Conservation (phyloP, 92 coral and sea anemone genomes). For the Porites cylindrica region DNA sequence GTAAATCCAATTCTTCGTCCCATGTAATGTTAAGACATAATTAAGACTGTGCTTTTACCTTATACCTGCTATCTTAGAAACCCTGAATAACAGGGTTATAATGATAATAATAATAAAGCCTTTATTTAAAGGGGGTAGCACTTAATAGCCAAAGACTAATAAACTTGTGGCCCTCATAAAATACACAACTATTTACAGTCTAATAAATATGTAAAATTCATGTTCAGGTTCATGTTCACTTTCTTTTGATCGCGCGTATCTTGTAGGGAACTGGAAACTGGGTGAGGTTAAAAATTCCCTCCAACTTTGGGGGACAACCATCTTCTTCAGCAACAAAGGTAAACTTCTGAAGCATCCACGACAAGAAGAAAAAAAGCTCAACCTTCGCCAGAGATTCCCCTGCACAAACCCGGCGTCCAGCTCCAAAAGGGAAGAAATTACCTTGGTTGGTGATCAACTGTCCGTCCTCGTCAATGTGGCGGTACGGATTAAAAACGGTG, state of each 20-base stretch:
- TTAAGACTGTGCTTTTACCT: too few species aligned
- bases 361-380: conserved; percentile 57
- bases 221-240: not conserved
- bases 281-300: conserved; percentile 30
- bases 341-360: conserved; percentile 50
- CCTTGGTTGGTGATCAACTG: conserved; percentile 2
- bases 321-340: conserved; percentile 35
- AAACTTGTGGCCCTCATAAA: too few species aligned
- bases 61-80: too few species aligned
- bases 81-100: too few species aligned
- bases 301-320: conserved; percentile 26
- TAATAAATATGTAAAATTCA: too few species aligned
- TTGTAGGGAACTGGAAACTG: conserved; percentile 52
- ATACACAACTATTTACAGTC: too few species aligned
- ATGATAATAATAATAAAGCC: too few species aligned
- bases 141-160: too few species aligned
- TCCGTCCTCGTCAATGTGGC: conserved; percentile 27
- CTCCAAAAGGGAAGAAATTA: conserved; percentile 48
- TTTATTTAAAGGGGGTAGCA: too few species aligned
- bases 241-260: conserved; percentile 40
- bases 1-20: too few species aligned
- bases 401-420: conserved; percentile 59
- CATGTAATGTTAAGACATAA: too few species aligned
- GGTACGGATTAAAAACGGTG: not conserved
- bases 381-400: conserved; percentile 60